Conservation (phyloP, 1,140 invertebrate genomes). For the Pentalonia nigronervosa region DNA sequence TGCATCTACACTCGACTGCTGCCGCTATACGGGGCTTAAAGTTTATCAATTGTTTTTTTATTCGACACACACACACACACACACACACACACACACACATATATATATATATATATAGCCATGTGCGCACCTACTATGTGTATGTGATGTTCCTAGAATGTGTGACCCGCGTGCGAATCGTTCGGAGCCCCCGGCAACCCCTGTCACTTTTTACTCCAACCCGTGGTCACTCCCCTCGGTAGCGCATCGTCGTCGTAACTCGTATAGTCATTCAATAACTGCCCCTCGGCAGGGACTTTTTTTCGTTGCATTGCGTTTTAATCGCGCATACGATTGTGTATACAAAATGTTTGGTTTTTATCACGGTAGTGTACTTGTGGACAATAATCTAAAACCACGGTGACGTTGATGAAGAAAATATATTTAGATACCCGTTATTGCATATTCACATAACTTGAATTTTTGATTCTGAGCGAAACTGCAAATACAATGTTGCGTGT, state of each 20-base stretch:
- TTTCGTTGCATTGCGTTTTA: neutral
- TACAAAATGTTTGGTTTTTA: neutral
- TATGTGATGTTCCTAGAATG: neutral
- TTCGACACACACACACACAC: no score
- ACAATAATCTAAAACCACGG: neutral
- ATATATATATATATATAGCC: no score
- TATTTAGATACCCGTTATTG: neutral
- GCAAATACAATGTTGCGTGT: no score
- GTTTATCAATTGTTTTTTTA: conserved; percentile 56
- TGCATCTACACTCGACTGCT: neutral
- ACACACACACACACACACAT: no score
- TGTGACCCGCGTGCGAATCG: conserved; percentile 24
- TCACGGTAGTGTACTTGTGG: neutral
- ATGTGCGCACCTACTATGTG: neutral
- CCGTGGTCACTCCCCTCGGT: neutral
- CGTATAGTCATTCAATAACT: neutral
- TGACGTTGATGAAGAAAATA: neutral
- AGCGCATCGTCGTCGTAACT: neutral
- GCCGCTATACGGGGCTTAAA: conserved; percentile 22
- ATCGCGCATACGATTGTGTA: neutral
- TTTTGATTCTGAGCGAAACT: no score
- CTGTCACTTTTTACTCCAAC: neutral
- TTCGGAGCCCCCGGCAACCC: neutral
- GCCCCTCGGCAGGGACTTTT: neutral
- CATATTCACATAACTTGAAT: neutral